Evolutionary conservation across 2,113 vertebrate species (phyloP).

Genomic region (Ptilonorhynchus violaceus): DNA sequence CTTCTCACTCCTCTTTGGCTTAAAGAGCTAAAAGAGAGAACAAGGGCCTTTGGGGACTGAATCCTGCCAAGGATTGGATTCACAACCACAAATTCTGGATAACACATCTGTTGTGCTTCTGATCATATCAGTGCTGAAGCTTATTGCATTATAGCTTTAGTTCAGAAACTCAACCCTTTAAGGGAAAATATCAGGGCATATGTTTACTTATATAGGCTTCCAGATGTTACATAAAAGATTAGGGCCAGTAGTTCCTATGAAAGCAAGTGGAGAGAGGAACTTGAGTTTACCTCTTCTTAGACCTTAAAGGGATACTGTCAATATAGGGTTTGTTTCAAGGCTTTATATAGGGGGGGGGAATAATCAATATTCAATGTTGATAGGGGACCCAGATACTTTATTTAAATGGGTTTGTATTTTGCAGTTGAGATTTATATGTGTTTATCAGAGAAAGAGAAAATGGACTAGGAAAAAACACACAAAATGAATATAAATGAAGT

Average conservation of each 20-base stretch:
- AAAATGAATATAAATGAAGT: not conserved
- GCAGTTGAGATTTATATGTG: not conserved
- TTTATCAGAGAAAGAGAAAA: not conserved
- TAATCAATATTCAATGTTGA: not conserved
- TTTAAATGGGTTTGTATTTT: not conserved
- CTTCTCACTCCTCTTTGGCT: not conserved
- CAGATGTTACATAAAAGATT: not conserved
- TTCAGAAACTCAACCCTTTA: not conserved
- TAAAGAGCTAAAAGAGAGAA: not conserved
- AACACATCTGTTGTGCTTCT: not conserved
- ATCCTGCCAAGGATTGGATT: not conserved
- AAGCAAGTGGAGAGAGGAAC: not conserved
- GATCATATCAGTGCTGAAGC: not conserved
- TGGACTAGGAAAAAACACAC: not conserved
- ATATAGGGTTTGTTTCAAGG: not conserved
- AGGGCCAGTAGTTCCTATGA: not conserved
- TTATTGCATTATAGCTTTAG: not conserved
- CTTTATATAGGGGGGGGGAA: not conserved
- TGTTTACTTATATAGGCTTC: not conserved
- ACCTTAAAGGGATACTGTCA: not conserved
- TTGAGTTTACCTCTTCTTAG: not conserved
- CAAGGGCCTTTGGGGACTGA: not conserved
- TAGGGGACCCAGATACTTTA: not conserved
- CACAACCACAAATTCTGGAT: not conserved
- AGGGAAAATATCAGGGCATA: not conserved